Base-by-base conservation (phyloP, 2,888 invertebrate genomes). In the Mimas tiliae region DNA sequence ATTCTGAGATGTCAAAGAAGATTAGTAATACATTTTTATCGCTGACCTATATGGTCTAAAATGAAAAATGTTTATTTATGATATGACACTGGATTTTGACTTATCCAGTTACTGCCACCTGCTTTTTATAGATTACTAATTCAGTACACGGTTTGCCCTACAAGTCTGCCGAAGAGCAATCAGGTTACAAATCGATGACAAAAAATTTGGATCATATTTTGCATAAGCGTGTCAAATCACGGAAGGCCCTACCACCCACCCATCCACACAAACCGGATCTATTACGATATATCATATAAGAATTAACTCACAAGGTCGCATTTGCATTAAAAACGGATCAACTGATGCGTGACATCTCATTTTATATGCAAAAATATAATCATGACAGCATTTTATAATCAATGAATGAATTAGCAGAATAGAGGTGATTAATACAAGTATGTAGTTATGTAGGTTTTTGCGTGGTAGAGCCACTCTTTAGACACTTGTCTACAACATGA, bases 161-260 rank as follows among this genome's bases (percentile, higher is more conserved):
- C 45, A 45, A 45, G 45, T 14, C 45, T 14, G 45, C 14, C 14
- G 14, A 45, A 11, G 14, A 45, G 12, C 12, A 45, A 12, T 45
- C 45, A 1, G 45, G 45, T 45, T 45, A 14, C 4, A 14, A 45
- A 45, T 6, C 45, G 14, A 1, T 45, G 45, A 14, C 7, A 9
- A 19, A 42, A 58, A 42, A 55, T n/a, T n/a, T 55, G 4, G 55
- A 33, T 11, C 16, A 55, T 55, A 55, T 55, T 55, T 55, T 55
- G 55, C 55, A 55, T 55, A 58, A 14, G 14, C 38, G 19, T 19
- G 38, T 38, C 19, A 38, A 58, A 58, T 42, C 58, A 42, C 19
- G 12, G 58, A 58, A 58, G 58, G 58, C 34, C 58, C 42, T 58
- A 38, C 58, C 58, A 19, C 58, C 58, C 58, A 58, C 58, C 58